A percentile compares a stretch with the other conserved stretches of the same genome.
Conservation (phyloP, 2,113 vertebrate species). For the Tachysurus fulvidraco region DNA sequence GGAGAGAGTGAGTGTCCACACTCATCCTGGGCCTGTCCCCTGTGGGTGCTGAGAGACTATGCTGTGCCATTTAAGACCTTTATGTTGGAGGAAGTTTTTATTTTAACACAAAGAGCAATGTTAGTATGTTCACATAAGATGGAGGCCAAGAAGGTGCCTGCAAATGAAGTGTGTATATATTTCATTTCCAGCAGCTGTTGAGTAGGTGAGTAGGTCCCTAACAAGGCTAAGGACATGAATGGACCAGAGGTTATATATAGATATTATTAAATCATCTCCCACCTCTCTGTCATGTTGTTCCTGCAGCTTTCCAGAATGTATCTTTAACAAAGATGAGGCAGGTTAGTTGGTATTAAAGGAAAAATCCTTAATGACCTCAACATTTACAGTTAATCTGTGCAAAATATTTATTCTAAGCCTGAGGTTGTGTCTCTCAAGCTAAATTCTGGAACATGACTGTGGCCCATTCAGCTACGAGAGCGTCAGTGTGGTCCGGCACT, state of each 20-base stretch:
- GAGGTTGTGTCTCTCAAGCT: neutral
- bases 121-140: slow-evolving; percentile 19
- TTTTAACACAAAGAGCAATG: neutral
- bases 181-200: slow-evolving; percentile 41
- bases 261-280: neutral
- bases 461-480: neutral
- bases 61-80: neutral
- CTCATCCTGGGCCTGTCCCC: neutral
- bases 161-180: slow-evolving; percentile 1
- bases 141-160: slow-evolving; percentile 41
- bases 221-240: neutral
- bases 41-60: neutral
- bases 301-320: neutral
- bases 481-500: neutral
- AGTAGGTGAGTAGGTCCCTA: slow-evolving; percentile 35
- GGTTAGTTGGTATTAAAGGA: neutral
- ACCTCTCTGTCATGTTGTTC: neutral
- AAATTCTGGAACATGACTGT: neutral
- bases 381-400: neutral
- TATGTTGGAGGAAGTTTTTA: neutral
- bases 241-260: neutral
- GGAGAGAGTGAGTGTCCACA: neutral
- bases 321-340: neutral
- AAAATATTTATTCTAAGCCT: neutral
- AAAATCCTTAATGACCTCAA: neutral